phyloP scores from a whole-genome alignment of 2,888 invertebrate genomes.

The Acronicta alni region DNA sequence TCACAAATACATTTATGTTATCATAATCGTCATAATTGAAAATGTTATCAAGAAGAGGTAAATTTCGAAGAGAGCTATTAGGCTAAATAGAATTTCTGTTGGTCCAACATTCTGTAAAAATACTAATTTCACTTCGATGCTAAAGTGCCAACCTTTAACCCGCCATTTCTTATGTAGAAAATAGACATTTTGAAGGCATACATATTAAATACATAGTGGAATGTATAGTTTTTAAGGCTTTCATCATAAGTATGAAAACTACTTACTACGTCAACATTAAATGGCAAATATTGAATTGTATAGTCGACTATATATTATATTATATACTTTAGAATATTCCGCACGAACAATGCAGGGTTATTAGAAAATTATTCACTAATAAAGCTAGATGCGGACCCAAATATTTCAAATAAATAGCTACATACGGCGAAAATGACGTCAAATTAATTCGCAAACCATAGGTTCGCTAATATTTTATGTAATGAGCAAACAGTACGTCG shows the following conservation, averaged over 20 bases:
- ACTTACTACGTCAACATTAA: constrained; percentile 55
- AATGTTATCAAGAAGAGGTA: constrained; percentile 52
- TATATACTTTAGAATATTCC: constrained; percentile 51
- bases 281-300: constrained; percentile 55
- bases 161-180: constrained; percentile 70
- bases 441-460: constrained; percentile 24
- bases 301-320: constrained; percentile 26
- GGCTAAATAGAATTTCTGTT: constrained; percentile 65
- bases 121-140: constrained; percentile 61
- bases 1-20: constrained; percentile 57
- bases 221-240: constrained; percentile 86
- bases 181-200: constrained; percentile 80
- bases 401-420: constrained; percentile 24
- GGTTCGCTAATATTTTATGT: constrained; percentile 30
- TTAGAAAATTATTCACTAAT: constrained; percentile 52
- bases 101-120: constrained; percentile 80
- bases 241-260: constrained; percentile 83
- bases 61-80: constrained; percentile 78
- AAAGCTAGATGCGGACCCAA: constrained; percentile 47
- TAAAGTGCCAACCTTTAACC: constrained; percentile 61
- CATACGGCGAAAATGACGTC: constrained; percentile 31
- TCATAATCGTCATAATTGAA: constrained; percentile 39
- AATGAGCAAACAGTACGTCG: constrained; percentile 54
- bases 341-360: constrained; percentile 37
- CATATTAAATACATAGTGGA: constrained; percentile 84